phyloP scores from a whole-genome alignment of 2,113 vertebrate species.

The Etheostoma spectabile region DNA sequence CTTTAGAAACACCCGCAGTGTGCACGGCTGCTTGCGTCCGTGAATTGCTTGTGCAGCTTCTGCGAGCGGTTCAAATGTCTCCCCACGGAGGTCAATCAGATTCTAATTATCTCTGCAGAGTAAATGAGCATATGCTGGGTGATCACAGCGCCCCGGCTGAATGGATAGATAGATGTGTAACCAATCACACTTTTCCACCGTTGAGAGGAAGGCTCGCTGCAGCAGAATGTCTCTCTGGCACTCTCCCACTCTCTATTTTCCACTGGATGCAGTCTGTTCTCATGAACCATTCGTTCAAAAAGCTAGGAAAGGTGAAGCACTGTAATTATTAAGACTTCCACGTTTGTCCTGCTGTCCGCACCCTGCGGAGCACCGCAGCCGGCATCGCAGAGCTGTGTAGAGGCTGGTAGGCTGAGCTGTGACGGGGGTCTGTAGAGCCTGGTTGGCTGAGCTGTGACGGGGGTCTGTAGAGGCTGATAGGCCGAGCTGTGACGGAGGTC shows the following conservation, averaged over 20 bases:
- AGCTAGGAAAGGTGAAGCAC: too few species aligned
- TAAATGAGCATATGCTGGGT: slow-evolving; percentile 76
- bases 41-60: slow-evolving; percentile 65
- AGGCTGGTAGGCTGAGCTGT: too few species aligned
- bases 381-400: too few species aligned
- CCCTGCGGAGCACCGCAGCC: too few species aligned
- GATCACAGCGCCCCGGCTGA: slow-evolving; percentile 64
- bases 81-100: slow-evolving; percentile 69
- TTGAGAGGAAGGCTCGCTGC: slow-evolving; percentile 39
- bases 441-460: too few species aligned
- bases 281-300: too few species aligned
- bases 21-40: slow-evolving; percentile 52
- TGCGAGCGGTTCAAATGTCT: slow-evolving; percentile 72
- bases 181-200: slow-evolving; percentile 70
- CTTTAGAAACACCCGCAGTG: slow-evolving; percentile 24
- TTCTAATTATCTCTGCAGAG: slow-evolving; percentile 78
- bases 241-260: background rate
- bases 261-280: too few species aligned
- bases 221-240: slow-evolving; percentile 36
- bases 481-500: too few species aligned
- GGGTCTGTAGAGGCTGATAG: too few species aligned
- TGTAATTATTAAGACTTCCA: too few species aligned
- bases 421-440: too few species aligned
- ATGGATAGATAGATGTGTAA: slow-evolving; percentile 53
- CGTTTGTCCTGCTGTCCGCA: too few species aligned